Evolutionary conservation across 2,888 invertebrate genomes (phyloP).

Genomic region (Trichogramma dendrolimi): DNA sequence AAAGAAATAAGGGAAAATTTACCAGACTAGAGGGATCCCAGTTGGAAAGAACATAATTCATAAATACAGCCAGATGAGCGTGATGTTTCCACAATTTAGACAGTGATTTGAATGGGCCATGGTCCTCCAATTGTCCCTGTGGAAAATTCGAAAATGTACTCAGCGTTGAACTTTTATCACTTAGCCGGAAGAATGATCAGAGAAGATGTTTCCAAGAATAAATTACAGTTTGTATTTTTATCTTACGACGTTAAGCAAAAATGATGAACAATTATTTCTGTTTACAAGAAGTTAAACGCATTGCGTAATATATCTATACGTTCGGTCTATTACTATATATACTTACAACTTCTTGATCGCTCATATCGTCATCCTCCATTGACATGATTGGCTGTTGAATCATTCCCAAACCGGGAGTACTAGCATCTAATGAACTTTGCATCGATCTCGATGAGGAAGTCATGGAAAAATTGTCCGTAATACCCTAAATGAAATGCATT

Average conservation of each 20-base stretch:
- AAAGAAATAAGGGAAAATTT: conserved; percentile 28
- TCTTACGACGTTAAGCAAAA: no score
- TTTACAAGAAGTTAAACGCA: no score
- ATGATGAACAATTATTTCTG: no score
- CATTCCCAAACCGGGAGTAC: conserved; percentile 41
- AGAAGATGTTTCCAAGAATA: no score
- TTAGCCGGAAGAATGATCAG: no score
- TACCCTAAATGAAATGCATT: conserved; percentile 22
- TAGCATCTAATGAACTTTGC: conserved; percentile 38
- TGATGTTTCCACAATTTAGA: conserved; percentile 78
- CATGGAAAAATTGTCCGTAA: conserved; percentile 30
- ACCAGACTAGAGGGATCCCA: conserved; percentile 75
- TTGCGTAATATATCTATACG: no score
- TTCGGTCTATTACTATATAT: not conserved
- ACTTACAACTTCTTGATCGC: conserved; percentile 76
- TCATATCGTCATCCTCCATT: conserved; percentile 93
- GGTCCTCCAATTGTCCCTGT: conserved; percentile 73
- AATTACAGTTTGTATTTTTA: no score
- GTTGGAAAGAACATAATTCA: conserved; percentile 84
- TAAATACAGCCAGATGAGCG: conserved; percentile 89
- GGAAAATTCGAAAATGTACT: conserved; percentile 15
- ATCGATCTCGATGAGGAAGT: conserved; percentile 26
- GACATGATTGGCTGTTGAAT: conserved; percentile 80
- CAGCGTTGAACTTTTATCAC: no score
- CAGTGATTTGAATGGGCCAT: conserved; percentile 84